Conservation (phyloP, 2,113 vertebrate species). For the Actinemys pallida region DNA sequence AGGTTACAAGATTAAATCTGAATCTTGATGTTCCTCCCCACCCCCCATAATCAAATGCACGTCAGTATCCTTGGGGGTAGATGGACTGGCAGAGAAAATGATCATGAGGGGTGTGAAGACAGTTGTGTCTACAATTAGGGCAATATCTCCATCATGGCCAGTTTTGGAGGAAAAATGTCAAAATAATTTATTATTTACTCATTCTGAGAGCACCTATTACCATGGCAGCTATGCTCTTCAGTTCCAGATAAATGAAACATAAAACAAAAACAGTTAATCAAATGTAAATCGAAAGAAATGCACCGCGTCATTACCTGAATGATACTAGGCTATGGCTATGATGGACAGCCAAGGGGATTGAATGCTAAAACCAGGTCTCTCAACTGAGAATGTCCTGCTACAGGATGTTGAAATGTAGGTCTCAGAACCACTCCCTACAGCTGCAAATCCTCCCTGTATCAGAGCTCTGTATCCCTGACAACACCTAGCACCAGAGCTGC, state of each 20-base stretch:
- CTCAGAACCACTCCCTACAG: not conserved
- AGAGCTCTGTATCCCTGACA: not conserved
- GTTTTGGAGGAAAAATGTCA: constrained; percentile 25
- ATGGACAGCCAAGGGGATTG: not conserved
- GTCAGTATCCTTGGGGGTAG: not conserved
- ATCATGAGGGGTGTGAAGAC: not conserved
- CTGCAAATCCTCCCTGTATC: not conserved
- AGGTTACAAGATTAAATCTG: not conserved
- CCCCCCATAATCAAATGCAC: not conserved
- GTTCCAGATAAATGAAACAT: not conserved
- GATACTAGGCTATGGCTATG: not conserved
- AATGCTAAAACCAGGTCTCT: not conserved
- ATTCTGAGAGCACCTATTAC: constrained; percentile 11
- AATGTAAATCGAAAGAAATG: not conserved
- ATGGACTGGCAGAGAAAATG: not conserved
- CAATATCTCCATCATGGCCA: not conserved
- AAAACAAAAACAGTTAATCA: not conserved
- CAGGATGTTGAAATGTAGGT: not conserved
- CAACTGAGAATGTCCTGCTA: not conserved
- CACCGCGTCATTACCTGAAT: not conserved
- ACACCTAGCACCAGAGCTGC: not conserved
- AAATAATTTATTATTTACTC: constrained; percentile 32
- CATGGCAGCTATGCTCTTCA: not conserved
- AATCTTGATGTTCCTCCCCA: not conserved
- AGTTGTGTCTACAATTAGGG: constrained; percentile 24